Conservation (phyloP, 2,113 vertebrate genomes). For the Boulengeromyrus knoepffleri region DNA sequence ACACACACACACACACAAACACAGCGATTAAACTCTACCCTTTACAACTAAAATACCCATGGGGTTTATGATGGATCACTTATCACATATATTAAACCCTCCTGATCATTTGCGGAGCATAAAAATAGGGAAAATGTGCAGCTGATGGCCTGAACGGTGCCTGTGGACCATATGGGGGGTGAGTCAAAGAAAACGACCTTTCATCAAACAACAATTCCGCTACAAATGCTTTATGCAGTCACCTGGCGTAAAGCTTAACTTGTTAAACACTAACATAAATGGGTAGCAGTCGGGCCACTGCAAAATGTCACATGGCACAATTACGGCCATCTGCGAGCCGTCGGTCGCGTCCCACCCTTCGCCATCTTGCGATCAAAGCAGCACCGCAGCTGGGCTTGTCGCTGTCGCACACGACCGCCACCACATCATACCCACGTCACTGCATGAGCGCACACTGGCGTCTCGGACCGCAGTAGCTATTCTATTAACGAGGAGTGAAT, state of each 20-base stretch:
- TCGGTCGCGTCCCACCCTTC: constrained; percentile 11
- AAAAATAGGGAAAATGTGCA: not conserved
- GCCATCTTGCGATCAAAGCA: constrained; percentile 14
- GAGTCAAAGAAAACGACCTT: not conserved
- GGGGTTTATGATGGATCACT: not conserved
- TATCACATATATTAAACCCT: not conserved
- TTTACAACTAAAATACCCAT: not conserved
- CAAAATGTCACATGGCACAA: not conserved
- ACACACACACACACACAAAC: not conserved
- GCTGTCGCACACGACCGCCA: not conserved
- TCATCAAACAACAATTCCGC: not conserved
- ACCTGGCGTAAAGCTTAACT: not conserved
- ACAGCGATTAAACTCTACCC: not conserved
- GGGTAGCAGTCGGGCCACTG: not conserved
- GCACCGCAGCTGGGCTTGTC: not conserved
- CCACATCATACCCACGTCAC: not conserved
- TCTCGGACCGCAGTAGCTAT: not conserved
- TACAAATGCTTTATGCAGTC: not conserved
- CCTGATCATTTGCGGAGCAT: not conserved
- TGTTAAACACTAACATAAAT: not conserved
- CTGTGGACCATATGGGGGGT: not conserved
- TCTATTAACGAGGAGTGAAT: not conserved
- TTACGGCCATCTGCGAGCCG: constrained; percentile 6
- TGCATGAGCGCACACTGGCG: not conserved
- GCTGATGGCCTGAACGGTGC: not conserved